Percentiles rank a stretch among this genome's conserved stretches.
These are phyloP conservation scores for Carassius gibelio DNA, from an alignment of 2,113 vertebrate genomes.

Conservation along the genomic window DNA sequence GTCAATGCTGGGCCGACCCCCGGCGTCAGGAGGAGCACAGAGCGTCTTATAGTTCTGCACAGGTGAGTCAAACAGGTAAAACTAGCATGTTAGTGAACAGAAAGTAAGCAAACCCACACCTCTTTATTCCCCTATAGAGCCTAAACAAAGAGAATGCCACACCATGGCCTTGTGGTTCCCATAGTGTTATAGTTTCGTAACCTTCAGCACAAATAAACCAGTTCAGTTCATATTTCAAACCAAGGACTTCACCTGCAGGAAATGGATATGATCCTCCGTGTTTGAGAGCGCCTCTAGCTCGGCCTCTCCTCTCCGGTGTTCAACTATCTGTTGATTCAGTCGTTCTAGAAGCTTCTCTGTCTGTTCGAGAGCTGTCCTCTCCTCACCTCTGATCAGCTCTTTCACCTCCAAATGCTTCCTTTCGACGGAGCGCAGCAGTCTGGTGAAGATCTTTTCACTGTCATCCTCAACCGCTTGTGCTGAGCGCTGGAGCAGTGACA, in stretches of 20 bases:
- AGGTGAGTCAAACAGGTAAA: background rate
- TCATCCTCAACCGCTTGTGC: conserved; percentile 55
- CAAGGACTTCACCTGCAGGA: conserved; percentile 55
- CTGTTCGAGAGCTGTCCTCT: conserved; percentile 45
- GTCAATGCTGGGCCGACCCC: conserved; percentile 67
- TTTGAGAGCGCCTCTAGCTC: conserved; percentile 55
- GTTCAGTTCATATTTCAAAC: background rate
- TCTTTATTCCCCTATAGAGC: background rate
- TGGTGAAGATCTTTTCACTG: conserved; percentile 55
- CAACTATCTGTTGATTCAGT: conserved; percentile 53
- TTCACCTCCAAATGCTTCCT: conserved; percentile 51
- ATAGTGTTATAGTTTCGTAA: background rate
- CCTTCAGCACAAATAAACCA: background rate
- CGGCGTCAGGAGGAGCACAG: conserved; percentile 58
- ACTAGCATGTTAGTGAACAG: background rate
- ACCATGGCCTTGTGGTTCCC: background rate
- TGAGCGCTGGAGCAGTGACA: conserved; percentile 45
- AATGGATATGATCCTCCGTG: conserved; percentile 58
- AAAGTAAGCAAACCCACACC: background rate
- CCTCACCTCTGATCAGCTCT: conserved; percentile 54
- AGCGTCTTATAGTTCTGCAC: conserved; percentile 68
- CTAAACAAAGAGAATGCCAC: background rate
- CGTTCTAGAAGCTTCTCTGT: conserved; percentile 46
- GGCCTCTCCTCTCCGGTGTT: conserved; percentile 45
- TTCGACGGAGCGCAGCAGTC: conserved; percentile 51